Conservation (phyloP, 2,797 vertebrate genomes). For the Fringilla coelebs region DNA sequence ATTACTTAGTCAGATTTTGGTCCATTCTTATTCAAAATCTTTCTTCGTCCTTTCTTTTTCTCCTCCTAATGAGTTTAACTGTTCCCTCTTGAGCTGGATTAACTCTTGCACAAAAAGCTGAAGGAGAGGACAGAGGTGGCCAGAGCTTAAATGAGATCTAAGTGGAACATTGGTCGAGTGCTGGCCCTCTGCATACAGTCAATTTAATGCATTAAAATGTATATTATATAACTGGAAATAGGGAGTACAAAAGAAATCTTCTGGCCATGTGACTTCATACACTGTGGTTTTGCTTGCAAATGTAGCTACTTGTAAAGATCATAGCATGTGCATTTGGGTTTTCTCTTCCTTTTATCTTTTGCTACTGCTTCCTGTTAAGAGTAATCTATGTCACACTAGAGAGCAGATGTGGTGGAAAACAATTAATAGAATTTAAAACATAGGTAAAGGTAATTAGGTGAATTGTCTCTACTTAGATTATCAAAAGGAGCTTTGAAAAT, state of each 20-base stretch:
- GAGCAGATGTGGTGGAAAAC: background rate
- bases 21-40: background rate
- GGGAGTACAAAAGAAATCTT: background rate
- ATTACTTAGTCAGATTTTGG: background rate
- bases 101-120: background rate
- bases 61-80: background rate
- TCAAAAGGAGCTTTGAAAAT: slow-evolving; percentile 11
- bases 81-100: background rate
- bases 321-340: background rate
- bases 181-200: background rate
- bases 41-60: background rate
- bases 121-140: background rate
- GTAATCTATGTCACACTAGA: background rate
- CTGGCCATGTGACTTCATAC: background rate
- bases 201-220: background rate
- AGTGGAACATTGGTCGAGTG: background rate
- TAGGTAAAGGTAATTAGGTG: background rate
- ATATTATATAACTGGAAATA: background rate
- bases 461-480: slow-evolving; percentile 3
- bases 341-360: background rate
- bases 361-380: background rate
- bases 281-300: background rate
- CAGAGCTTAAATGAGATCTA: background rate
- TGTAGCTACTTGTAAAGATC: background rate
- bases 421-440: slow-evolving; percentile 7